Conservation (phyloP, 2,888 invertebrate genomes). For the Ormyrus rosae region DNA sequence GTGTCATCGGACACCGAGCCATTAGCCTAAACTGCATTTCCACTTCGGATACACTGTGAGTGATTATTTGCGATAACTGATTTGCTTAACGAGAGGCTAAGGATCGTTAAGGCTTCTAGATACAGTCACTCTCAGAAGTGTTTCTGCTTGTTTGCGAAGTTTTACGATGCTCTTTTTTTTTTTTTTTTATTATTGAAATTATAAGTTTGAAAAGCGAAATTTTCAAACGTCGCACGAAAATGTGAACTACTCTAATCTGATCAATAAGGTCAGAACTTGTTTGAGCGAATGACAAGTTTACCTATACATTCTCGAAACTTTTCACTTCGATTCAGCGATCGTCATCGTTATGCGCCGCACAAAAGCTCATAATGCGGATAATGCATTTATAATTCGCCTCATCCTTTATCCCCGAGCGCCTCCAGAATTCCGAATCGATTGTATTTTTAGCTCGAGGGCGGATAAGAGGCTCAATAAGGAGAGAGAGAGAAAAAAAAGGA, state of each 20-base stretch:
- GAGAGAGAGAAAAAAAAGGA: not conserved
- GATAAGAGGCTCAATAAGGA: conserved; percentile 37
- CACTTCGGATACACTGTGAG: conserved; percentile 9
- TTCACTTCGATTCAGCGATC: not conserved
- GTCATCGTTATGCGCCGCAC: conserved; percentile 12
- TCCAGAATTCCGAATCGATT: conserved; percentile 45
- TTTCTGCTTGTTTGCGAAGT: not conserved
- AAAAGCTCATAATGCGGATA: conserved; percentile 48
- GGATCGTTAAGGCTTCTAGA: not conserved
- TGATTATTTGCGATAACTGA: conserved; percentile 1
- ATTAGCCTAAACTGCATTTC: conserved; percentile 50
- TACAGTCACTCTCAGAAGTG: not conserved
- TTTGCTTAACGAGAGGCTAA: not conserved
- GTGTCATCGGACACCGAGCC: conserved; percentile 37
- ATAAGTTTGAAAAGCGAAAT: too few species aligned
- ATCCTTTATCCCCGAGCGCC: not conserved
- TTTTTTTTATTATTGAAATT: too few species aligned
- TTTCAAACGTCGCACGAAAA: not conserved
- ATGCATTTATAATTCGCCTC: conserved; percentile 49
- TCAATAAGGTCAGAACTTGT: too few species aligned
- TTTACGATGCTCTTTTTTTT: too few species aligned
- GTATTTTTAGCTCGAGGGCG: conserved; percentile 38
- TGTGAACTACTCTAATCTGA: not conserved
- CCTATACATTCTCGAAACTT: too few species aligned
- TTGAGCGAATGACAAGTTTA: too few species aligned